These are phyloP conservation scores for Takifugu flavidus DNA, from an alignment of 2,113 vertebrate species.

Conservation along the genomic window DNA sequence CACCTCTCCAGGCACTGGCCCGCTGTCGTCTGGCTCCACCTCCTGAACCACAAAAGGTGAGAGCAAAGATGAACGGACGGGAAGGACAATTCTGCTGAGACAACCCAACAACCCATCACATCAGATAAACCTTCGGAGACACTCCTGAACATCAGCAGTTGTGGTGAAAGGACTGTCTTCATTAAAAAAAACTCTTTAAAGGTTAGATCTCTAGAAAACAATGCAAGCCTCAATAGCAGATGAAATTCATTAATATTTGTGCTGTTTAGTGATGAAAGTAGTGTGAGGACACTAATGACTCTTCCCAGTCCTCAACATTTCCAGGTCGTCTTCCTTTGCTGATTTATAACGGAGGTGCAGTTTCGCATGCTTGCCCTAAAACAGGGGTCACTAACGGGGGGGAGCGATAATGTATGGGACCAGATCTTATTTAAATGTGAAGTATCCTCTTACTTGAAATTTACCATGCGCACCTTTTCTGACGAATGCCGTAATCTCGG, in stretches of 20 bases:
- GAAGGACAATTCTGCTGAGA: slow-evolving; percentile 19
- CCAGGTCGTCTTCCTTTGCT: slow-evolving; percentile 20
- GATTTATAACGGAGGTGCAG: slow-evolving; percentile 53
- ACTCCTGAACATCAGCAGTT: too few species aligned
- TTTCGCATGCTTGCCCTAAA: slow-evolving; percentile 30
- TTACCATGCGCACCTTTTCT: too few species aligned
- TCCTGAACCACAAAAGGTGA: slow-evolving; percentile 50
- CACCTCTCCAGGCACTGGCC: slow-evolving; percentile 51
- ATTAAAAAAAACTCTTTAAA: too few species aligned
- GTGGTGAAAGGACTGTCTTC: too few species aligned
- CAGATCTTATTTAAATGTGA: too few species aligned
- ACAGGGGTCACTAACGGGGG: background rate
- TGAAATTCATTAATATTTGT: background rate
- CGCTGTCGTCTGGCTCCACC: slow-evolving; percentile 60
- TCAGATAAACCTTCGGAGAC: too few species aligned
- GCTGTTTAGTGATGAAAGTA: background rate
- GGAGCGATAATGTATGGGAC: too few species aligned
- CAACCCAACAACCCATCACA: too few species aligned
- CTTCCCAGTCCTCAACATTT: too few species aligned
- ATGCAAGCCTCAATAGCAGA: background rate
- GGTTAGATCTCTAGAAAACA: too few species aligned
- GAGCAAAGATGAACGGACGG: slow-evolving; percentile 13
- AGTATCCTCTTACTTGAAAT: too few species aligned
- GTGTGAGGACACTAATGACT: background rate
- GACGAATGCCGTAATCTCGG: too few species aligned